These are phyloP conservation scores for Heteropelma amictum DNA, from an alignment of 2,888 invertebrate species.

Conservation along the genomic window DNA sequence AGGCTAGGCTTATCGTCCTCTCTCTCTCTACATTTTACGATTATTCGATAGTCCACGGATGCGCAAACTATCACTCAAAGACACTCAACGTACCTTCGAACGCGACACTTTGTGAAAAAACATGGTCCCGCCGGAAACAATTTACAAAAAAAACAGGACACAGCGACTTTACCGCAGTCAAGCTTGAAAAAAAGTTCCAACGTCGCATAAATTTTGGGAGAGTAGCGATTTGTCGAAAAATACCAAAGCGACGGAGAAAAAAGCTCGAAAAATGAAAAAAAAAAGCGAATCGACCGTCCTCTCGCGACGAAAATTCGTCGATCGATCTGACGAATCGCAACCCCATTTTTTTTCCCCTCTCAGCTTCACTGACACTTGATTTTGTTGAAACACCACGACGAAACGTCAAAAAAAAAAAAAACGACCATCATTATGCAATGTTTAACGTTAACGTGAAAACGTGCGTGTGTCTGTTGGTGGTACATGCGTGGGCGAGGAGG, in stretches of 20 bases:
- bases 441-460: slow-evolving; percentile 71
- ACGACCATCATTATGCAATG: slow-evolving; percentile 27
- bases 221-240: no score
- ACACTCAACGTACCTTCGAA: neutral
- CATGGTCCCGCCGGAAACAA: neutral
- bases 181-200: no score
- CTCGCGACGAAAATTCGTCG: no score
- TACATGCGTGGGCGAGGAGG: slow-evolving; percentile 81
- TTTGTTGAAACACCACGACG: slow-evolving; percentile 33
- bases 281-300: no score
- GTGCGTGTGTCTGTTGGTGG: slow-evolving; percentile 75
- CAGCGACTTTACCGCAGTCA: no score
- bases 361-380: slow-evolving; percentile 13
- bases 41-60: neutral
- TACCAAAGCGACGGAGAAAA: no score
- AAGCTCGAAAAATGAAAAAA: no score
- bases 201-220: no score
- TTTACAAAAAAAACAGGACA: no score
- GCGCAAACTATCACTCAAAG: neutral
- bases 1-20: neutral
- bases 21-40: neutral
- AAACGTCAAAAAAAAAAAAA: slow-evolving; percentile 45
- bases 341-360: no score
- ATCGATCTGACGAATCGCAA: no score
- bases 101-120: neutral